Evolutionary conservation across 1,140 invertebrate genomes (phyloP), one percentile per base, ranked within the genome.

Genomic region (Saccostrea glomerata): DNA sequence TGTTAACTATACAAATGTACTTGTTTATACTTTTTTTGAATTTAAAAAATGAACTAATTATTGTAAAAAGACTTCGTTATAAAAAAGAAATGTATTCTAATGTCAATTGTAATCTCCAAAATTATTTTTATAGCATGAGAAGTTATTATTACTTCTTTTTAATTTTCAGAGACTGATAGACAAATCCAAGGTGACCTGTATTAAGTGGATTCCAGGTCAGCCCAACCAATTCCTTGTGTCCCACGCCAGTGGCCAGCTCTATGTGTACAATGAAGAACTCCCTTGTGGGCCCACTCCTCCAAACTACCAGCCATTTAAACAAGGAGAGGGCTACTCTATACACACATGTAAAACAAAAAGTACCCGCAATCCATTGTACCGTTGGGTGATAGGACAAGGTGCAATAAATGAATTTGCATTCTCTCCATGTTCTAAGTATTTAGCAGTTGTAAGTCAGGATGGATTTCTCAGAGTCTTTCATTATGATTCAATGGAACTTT

Each of bases 111-210:
- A 47, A 47, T 47, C 6, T 7, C 30, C 30, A 36, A 36, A 36
- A 0, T 36, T 36, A 36, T 36, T 36, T 36, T 36, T 36, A 36
- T 36, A 36, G 30, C 30, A 36, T 36, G 30, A 36, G 30, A 36
- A 36, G 2, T 47, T 47, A 7, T 47, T 47, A 6, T 47, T 47
- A 7, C 6, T 82, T 82, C 12, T 82, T 94, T 92, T 87, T 93
- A 91, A 93, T 96, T 97, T 93, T 85, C 96, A 99, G 98, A 97
- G 98, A 95, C 95, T 99, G 92, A 99, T 99, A 94, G 99, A 99
- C 94, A 99, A 99, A 96, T 98, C 97, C 86, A 97, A 98, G 95
- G 99, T 99, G 90, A 99, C 99, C n/a, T 99, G 99, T 95, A 97
- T 99, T 93, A 97, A 97, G 93, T 99, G 99, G 99, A 97, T 99